Base-by-base conservation (phyloP, 2,113 vertebrate genomes). In the Amphiprion ocellaris region DNA sequence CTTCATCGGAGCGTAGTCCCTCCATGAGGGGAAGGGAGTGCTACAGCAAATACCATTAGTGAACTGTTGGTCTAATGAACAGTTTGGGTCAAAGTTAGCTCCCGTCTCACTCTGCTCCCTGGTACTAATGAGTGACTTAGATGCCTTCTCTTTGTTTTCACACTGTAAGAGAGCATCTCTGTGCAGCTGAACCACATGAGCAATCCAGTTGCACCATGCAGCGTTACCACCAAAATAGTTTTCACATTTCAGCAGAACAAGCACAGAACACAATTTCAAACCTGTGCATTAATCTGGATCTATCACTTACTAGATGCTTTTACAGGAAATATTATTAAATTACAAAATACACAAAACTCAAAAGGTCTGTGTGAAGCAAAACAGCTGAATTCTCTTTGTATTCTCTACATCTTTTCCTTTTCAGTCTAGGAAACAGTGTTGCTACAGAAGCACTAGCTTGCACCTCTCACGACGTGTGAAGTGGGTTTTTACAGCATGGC, bases 41-140 rank as follows among this genome's bases (percentile, higher is more conserved):
- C 78, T 86, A 68, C 74, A 76, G 89, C 84, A 92, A 91, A 94
- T 88, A 94, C 85, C 85, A 92, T 94, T 94, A 94, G 90, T 79
- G 65, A 81, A 87, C 77, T 85, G 76, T 82, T 88, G 85, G 86
- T 88, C 82, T 92, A 93, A 93, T 81, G 83, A 93, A 92, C 77
- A 74, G 74, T 60, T 49, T 17, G 76, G 87, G 83, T 91, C 79
- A 91, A 66, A 87, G 83, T 66, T 63, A 39, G 85, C 83, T 77
- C 70, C 56, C 39, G 79, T 67, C 73, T 87, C 77, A 80, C 74
- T 73, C 79, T 68, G 82, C 69, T 88, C 75, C 63, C 65, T 72
- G 75, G 4, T 70, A 80, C 76, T 87, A 90, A 90, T 63, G 14
- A 89, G 76, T 76, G 84, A 85, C 81, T 84, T 72, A 46, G 74